Base-by-base conservation (phyloP, 1,140 invertebrate genomes). In the Tenebrio molitor region DNA sequence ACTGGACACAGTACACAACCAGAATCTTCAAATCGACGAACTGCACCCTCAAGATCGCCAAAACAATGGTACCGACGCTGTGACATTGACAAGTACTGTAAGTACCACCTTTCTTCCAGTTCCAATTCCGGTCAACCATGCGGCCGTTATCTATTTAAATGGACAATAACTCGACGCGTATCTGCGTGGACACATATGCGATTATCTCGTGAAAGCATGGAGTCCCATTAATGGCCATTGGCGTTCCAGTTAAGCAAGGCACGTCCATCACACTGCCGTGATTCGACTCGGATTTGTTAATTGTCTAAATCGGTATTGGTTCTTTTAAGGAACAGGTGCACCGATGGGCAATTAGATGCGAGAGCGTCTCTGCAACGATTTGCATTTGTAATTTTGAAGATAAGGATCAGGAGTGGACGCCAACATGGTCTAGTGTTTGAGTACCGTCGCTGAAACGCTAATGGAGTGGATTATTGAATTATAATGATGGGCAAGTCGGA, bases 311-410 rank as follows among this genome's bases (percentile, higher is more conserved):
- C 29, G 29, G 29, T 33, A n/a, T 33, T 4, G 17, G 23, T 19
- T 50, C 17, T 17, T 17, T 46, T 12, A 8, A 16, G 17, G 14
- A 50, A 50, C 44, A 50, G 44, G 17, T 50, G 44, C 17, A 50
- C 19, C n/a, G n/a, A 50, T n/a, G n/a, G 12, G 33, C 62, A 65
- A 65, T 65, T 65, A 65, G 62, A 65, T 65, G 39, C 62, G 33
- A 65, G 41, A 65, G 62, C 62, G 62, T 65, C 62, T 65, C 29
- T 65, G 62, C 34, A 21, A 65, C 62, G 39, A 65, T 65, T 65
- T 65, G 62, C 62, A 65, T 65, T 65, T 65, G 62, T 65, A 65
- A 65, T 65, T 65, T 65, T 36, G 10, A 39, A 36, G 62, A 65
- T 65, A 65, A 36, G 33, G 7, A 65, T 65, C 62, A 39, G 62